Evolutionary conservation across 2,888 invertebrate genomes (phyloP).

Genomic region (Andrena dorsata): DNA sequence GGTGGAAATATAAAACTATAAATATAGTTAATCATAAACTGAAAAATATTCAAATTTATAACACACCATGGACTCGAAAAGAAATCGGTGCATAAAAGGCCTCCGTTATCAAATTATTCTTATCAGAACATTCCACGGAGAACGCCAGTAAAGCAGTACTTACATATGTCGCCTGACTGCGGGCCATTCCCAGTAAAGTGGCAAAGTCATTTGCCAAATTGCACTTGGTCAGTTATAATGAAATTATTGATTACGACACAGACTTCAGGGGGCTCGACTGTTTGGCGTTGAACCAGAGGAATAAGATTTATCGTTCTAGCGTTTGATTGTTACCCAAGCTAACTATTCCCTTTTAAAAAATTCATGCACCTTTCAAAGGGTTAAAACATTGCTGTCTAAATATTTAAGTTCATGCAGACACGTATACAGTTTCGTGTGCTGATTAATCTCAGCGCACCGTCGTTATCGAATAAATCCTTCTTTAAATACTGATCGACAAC

Average conservation of each 20-base stretch:
- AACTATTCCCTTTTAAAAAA: background rate
- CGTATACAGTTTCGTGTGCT: too few relatives aligned
- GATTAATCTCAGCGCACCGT: too few relatives aligned
- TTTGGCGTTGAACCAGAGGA: conserved; percentile 43
- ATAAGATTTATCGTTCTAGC: conserved; percentile 25
- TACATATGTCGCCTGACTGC: conserved; percentile 7
- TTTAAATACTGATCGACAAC: background rate
- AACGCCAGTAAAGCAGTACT: background rate
- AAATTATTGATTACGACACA: conserved; percentile 45
- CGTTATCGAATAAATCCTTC: too few relatives aligned
- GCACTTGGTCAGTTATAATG: conserved; percentile 23
- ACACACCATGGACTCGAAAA: background rate
- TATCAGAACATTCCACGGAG: background rate
- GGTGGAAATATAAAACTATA: too few relatives aligned
- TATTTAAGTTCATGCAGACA: too few relatives aligned
- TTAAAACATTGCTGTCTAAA: too few relatives aligned
- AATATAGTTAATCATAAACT: too few relatives aligned
- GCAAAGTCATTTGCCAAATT: conserved; percentile 53
- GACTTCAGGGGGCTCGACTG: conserved; percentile 27
- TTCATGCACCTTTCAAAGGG: too few relatives aligned
- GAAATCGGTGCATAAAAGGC: background rate
- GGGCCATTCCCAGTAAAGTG: conserved; percentile 22
- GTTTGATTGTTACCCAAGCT: conserved; percentile 8
- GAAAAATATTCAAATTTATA: too few relatives aligned
- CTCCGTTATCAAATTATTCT: background rate